Evolutionary conservation across 2,797 vertebrate species (phyloP).

Genomic region (Cuniculus paca): DNA sequence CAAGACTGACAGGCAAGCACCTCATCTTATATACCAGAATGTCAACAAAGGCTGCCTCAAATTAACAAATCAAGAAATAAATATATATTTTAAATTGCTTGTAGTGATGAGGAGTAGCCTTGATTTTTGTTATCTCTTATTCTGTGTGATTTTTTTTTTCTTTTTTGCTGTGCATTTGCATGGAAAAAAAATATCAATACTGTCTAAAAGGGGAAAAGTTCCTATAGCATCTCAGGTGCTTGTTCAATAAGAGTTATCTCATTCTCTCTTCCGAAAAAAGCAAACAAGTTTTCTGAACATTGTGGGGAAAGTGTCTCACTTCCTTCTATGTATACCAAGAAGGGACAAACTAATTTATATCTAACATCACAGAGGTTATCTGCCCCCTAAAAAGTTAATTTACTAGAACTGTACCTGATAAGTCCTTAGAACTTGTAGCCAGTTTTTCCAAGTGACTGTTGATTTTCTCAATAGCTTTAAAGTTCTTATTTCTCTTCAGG

Average conservation of each 20-base stretch:
- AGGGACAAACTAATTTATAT: conserved; percentile 32
- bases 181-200: background rate
- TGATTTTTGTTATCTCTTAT: conserved; percentile 27
- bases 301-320: background rate
- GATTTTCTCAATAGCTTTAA: conserved; percentile 87
- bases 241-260: conserved; percentile 39
- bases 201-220: conserved; percentile 36
- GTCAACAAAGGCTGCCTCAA: background rate
- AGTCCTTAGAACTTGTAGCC: conserved; percentile 46
- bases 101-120: background rate
- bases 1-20: background rate
- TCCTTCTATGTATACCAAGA: conserved; percentile 5
- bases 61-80: background rate
- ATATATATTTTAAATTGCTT: conserved; percentile 48
- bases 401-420: conserved; percentile 86
- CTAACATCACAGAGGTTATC: background rate
- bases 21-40: background rate
- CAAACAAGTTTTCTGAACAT: conserved; percentile 47
- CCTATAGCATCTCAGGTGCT: background rate
- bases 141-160: background rate
- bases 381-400: background rate
- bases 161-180: background rate
- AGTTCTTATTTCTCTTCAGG: conserved; percentile 90
- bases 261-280: conserved; percentile 26
- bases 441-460: conserved; percentile 83